Evolutionary conservation across 2,113 vertebrate species (phyloP).

Genomic region (cattle (Bos taurus)): DNA sequence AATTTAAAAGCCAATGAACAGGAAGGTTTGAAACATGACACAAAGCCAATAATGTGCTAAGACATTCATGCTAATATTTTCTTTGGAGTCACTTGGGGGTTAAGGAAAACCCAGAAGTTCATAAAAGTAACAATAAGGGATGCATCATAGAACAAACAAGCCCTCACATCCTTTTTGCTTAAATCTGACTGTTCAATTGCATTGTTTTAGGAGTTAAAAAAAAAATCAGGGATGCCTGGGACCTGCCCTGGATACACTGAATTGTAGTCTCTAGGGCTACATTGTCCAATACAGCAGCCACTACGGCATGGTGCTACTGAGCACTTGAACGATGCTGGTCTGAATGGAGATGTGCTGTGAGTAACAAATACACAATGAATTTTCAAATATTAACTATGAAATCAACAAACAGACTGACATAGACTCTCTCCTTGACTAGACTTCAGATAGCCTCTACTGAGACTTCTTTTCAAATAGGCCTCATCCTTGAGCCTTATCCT

Average conservation of each 20-base stretch:
- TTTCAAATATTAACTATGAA: background rate
- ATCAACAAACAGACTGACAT: background rate
- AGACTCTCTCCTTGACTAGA: background rate
- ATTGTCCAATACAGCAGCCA: background rate
- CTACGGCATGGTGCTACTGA: rapidly evolving
- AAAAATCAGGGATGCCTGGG: background rate
- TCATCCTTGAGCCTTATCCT: background rate
- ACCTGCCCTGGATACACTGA: background rate
- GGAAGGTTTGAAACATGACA: constrained; percentile 51
- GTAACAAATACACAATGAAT: background rate
- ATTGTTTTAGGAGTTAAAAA: background rate
- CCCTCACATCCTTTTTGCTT: background rate
- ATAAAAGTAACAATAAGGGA: background rate
- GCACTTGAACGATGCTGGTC: background rate
- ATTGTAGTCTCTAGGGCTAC: background rate
- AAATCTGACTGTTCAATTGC: background rate
- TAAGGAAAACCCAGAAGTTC: background rate
- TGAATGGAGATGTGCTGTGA: background rate
- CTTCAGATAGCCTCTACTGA: background rate
- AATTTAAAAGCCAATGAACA: constrained; percentile 66
- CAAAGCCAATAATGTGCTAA: constrained; percentile 29
- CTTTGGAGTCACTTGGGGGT: constrained; percentile 33
- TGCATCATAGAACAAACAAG: background rate
- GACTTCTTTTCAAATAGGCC: background rate
- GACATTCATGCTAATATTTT: constrained; percentile 55